phyloP scores from a whole-genome alignment of 2,888 invertebrate species.

The Branchellion lobata region DNA sequence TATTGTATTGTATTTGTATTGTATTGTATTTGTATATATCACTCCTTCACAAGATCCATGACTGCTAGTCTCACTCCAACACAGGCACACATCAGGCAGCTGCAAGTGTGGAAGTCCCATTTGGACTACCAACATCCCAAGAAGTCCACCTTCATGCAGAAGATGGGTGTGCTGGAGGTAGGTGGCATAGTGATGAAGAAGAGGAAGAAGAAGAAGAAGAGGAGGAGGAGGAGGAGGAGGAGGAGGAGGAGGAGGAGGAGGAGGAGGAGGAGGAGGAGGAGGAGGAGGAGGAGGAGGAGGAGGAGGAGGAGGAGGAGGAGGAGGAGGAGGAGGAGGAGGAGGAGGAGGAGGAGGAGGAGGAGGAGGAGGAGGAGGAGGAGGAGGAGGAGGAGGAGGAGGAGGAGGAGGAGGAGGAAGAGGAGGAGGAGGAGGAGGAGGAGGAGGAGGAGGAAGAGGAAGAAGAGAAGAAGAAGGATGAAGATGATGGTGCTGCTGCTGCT shows the following conservation, averaged over 20 bases:
- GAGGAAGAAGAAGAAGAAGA: background rate
- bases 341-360: conserved; percentile 25
- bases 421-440: conserved; percentile 44
- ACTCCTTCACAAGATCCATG: no score
- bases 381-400: conserved; percentile 35
- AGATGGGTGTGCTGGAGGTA: conserved; percentile 1
- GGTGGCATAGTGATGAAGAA: conserved; percentile 25
- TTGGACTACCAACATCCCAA: conserved; percentile 48
- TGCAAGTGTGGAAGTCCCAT: conserved; percentile 50
- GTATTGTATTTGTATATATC: no score
- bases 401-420: conserved; percentile 54
- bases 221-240: conserved; percentile 25
- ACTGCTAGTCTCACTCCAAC: no score
- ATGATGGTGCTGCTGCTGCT: conserved; percentile 1
- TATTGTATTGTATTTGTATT: no score
- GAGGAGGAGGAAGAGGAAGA: background rate
- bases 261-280: conserved; percentile 35
- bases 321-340: background rate
- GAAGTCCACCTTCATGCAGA: conserved; percentile 30
- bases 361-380: conserved; percentile 12
- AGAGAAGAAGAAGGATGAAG: conserved; percentile 20
- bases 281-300: conserved; percentile 54
- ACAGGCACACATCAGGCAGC: conserved; percentile 46
- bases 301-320: conserved; percentile 44
- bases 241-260: conserved; percentile 12